A percentile compares a stretch with the other conserved stretches of the same genome.
Conservation (phyloP, 2,888 invertebrate species). For the Drosophila anceps region DNA sequence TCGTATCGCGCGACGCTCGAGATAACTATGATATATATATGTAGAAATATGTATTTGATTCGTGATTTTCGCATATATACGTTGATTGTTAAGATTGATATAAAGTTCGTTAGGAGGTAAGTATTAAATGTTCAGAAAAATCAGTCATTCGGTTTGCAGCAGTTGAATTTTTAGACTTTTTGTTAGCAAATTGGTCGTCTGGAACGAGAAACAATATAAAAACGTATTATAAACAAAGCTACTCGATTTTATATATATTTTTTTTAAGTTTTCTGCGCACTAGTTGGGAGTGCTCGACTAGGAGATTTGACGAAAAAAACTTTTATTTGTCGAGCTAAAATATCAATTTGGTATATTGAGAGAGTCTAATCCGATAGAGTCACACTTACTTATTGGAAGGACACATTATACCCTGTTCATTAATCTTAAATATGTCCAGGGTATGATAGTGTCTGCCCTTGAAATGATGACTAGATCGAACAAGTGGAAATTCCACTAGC, state of each 20-base stretch:
- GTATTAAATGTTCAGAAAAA: constrained; percentile 61
- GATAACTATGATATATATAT: background rate
- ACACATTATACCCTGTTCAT: background rate
- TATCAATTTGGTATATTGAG: background rate
- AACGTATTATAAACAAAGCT: constrained; percentile 15
- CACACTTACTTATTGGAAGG: background rate
- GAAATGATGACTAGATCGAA: constrained; percentile 21
- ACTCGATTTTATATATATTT: background rate
- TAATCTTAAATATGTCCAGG: background rate
- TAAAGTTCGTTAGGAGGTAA: constrained; percentile 58
- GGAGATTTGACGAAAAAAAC: background rate
- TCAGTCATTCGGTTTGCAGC: constrained; percentile 78
- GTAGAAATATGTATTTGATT: constrained; percentile 19
- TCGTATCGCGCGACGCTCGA: background rate
- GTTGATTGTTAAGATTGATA: constrained; percentile 20
- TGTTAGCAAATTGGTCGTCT: constrained; percentile 73
- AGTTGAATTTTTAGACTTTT: constrained; percentile 73
- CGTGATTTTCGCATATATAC: constrained; percentile 33
- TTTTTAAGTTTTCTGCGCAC: background rate
- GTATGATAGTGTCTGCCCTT: constrained; percentile 33
- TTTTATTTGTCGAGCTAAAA: background rate
- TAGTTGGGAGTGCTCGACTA: background rate
- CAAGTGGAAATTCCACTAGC: constrained; percentile 51
- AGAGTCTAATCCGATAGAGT: background rate
- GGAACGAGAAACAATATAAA: constrained; percentile 48